Evolutionary conservation across 1,140 invertebrate genomes (phyloP), one percentile per base, ranked within the genome.

Genomic region (Drosophila ercepeae): DNA sequence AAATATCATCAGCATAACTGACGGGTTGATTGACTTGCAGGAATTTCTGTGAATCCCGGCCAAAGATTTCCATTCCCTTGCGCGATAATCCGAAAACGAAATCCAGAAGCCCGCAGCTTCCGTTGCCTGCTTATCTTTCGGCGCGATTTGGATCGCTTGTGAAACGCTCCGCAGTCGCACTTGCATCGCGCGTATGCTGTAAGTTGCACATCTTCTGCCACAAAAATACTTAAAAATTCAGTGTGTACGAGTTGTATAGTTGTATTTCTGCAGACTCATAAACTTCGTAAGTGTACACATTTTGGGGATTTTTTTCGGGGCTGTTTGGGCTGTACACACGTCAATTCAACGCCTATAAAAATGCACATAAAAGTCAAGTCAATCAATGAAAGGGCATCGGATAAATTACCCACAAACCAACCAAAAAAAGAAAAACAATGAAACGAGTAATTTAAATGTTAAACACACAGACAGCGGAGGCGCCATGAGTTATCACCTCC

Each of bases 11-110:
- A 51, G 57, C 44, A 57, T 57, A 55, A 61, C 63, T 75, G 81
- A 79, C 76, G 79, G 81, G 79, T 84, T 84, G 79, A 84, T 84
- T 84, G 79, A 84, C 79, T 84, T 67, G 72, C 58, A 76, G 81
- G 79, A 86, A 84, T 84, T 86, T 69, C 14, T 19, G 18, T 36
- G 32, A 61, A 29, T 14, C 36, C 36, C 36, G 41, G 14, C 14
- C 39, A 78, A 59, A 78, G 36, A 16, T 39, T 39, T 8, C 53
- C 45, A 42, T 34, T 52, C 32, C 39, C 42, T 14, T 5, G 50
- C 36, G 14, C 4, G 50, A 53, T 39, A 65, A 50, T 51, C 27
- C 0, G 45, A 60, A 46, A 53, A 39, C 18, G 23, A 49, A 59
- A 57, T 55, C 44, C 34, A 36, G 16, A 34, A 13, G 51, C 61